Conservation (phyloP, 2,797 vertebrate genomes). For the Adelosebastes latens region DNA sequence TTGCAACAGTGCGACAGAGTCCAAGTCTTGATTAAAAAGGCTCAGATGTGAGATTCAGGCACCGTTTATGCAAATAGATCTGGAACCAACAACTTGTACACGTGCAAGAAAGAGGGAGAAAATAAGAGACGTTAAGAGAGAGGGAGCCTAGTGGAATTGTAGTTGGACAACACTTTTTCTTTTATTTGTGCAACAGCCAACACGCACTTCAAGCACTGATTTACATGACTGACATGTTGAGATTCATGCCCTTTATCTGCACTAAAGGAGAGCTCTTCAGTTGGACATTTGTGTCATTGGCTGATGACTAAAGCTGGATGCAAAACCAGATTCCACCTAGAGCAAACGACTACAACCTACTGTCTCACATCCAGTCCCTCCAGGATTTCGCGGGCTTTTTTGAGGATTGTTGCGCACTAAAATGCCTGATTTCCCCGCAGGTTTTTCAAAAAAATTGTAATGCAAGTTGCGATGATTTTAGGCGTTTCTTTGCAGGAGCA, state of each 20-base stretch:
- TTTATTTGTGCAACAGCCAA: neutral
- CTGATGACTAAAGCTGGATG: neutral
- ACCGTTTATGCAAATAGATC: constrained; percentile 14
- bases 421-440: too few species aligned
- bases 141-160: neutral
- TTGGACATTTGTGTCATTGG: neutral
- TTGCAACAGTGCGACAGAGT: neutral
- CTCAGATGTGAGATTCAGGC: constrained; percentile 5
- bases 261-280: neutral
- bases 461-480: too few species aligned
- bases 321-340: neutral
- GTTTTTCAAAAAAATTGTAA: too few species aligned
- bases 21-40: constrained; percentile 25
- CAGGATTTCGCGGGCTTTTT: too few species aligned
- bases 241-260: neutral
- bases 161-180: neutral
- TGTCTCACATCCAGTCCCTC: neutral
- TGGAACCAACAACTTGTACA: neutral
- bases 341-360: neutral
- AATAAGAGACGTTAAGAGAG: neutral
- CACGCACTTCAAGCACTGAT: neutral
- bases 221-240: neutral
- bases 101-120: neutral
- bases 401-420: too few species aligned
- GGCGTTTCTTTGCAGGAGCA: too few species aligned